Conservation (phyloP, 2,888 invertebrate species). For the Plagiodera versicolora region DNA sequence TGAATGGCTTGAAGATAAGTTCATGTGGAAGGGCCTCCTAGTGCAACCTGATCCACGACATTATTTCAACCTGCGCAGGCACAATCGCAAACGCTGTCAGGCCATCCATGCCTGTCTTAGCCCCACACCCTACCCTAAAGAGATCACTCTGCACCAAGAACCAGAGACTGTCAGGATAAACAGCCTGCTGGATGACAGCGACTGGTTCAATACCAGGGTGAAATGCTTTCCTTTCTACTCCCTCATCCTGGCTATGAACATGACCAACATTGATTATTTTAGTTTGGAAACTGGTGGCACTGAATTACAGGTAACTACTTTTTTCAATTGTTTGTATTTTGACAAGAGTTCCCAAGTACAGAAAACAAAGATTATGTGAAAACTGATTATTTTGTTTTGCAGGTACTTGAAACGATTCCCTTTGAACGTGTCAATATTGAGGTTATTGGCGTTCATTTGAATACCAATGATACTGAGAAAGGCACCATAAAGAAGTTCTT, state of each 20-base stretch:
- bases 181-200: conserved; percentile 56
- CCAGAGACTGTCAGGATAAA: conserved; percentile 54
- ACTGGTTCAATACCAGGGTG: conserved; percentile 71
- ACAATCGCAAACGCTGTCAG: conserved; percentile 62
- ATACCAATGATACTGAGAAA: conserved; percentile 46
- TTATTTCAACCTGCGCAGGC: conserved; percentile 67
- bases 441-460: conserved; percentile 53
- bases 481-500: conserved; percentile 52
- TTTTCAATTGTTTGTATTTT: too few species aligned
- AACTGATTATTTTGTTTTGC: conserved; percentile 52
- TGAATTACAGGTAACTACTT: conserved; percentile 53
- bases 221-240: conserved; percentile 86
- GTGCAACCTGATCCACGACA: conserved; percentile 78
- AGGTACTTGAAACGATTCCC: conserved; percentile 64
- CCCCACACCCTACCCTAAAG: conserved; percentile 73
- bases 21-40: conserved; percentile 75
- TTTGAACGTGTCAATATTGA: conserved; percentile 56
- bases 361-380: too few species aligned
- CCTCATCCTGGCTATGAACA: conserved; percentile 75
- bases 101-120: conserved; percentile 80
- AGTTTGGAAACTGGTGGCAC: conserved; percentile 65
- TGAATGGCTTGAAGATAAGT: conserved; percentile 69
- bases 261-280: conserved; percentile 69
- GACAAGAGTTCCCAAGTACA: too few species aligned
- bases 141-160: conserved; percentile 53